Conservation (phyloP, 1,140 invertebrate genomes). For the Pseudomyrmex flavicornis region DNA sequence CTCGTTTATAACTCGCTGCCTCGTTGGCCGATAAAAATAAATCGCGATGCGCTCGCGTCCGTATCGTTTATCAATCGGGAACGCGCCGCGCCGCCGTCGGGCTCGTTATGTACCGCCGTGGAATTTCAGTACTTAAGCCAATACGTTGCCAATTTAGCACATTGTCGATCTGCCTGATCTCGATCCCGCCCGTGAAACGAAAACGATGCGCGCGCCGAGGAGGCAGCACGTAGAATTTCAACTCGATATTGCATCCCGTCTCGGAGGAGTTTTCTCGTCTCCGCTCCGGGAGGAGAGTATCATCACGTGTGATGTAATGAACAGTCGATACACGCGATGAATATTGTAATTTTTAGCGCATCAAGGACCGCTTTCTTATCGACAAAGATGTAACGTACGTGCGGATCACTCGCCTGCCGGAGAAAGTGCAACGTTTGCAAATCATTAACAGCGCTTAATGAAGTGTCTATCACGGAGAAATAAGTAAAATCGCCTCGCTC, state of each 20-base stretch:
- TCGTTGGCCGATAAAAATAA: conserved; percentile 26
- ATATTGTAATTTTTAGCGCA: conserved; percentile 10
- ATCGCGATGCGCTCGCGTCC: conserved; percentile 18
- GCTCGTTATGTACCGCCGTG: conserved; percentile 9
- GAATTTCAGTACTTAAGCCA: conserved; percentile 50
- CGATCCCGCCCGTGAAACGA: conserved; percentile 13
- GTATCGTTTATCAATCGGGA: conserved; percentile 53
- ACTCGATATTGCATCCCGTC: background rate
- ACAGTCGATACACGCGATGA: conserved; percentile 13
- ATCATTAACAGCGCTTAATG: conserved; percentile 49
- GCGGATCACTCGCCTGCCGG: background rate
- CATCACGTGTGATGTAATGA: conserved; percentile 26
- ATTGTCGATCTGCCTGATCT: conserved; percentile 35
- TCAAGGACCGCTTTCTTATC: conserved; percentile 19
- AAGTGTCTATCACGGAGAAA: conserved; percentile 35
- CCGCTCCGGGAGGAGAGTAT: background rate
- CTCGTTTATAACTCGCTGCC: conserved; percentile 51
- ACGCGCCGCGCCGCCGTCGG: conserved; percentile 19
- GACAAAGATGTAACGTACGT: background rate
- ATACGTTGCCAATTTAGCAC: conserved; percentile 34
- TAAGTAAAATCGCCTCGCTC: conserved; percentile 34
- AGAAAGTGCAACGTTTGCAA: conserved; percentile 47
- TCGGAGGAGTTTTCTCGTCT: background rate
- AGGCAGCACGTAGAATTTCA: no score
- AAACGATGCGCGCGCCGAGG: background rate